phyloP scores from a whole-genome alignment of 2,797 vertebrate genomes.

The Labeo calbasu region DNA sequence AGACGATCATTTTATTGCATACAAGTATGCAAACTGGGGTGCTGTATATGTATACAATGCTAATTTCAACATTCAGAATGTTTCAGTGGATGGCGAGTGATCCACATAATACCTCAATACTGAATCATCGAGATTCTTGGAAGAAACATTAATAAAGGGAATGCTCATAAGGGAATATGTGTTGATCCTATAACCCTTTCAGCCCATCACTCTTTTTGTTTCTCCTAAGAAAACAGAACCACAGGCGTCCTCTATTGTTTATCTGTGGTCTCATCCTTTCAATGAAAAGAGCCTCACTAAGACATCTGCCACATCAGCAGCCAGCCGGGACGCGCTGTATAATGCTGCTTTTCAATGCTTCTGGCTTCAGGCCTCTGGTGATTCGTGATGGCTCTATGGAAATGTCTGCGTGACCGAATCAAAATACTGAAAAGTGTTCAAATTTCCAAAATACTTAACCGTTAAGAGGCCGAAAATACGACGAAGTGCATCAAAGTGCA shows the following conservation, averaged over 20 bases:
- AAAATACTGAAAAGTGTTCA: not conserved
- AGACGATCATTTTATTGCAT: not conserved
- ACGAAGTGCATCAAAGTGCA: slow-evolving; percentile 29
- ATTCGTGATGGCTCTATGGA: not conserved
- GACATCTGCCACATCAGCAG: not conserved
- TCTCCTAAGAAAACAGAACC: slow-evolving; percentile 21
- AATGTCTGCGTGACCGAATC: not conserved
- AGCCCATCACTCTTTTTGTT: slow-evolving; percentile 14
- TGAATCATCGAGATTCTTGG: not conserved
- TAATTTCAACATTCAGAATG: not conserved
- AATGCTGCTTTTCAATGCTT: slow-evolving; percentile 1
- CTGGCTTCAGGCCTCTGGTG: not conserved
- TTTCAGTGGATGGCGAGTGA: not conserved
- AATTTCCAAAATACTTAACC: not conserved
- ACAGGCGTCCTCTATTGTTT: not conserved
- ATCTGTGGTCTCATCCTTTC: not conserved
- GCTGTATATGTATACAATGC: not conserved
- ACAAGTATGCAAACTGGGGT: not conserved
- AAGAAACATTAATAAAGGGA: not conserved
- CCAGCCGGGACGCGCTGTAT: not conserved
- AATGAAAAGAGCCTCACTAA: not conserved
- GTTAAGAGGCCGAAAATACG: not conserved
- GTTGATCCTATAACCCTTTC: not conserved
- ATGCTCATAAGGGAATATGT: not conserved
- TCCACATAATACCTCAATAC: not conserved